Conservation (phyloP, 2,888 invertebrate genomes). For the Axea sp. region DNA sequence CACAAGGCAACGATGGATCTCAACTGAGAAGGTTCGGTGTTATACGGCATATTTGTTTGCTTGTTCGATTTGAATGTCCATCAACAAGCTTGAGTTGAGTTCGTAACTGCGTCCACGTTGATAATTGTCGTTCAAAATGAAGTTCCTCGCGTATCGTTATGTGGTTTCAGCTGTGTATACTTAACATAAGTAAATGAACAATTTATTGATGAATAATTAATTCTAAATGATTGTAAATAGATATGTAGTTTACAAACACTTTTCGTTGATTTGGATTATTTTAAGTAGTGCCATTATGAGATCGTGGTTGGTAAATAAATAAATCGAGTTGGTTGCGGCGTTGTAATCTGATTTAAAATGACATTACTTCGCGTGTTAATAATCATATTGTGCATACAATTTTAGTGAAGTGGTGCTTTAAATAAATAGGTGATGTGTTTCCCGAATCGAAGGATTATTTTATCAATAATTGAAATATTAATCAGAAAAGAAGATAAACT, state of each 20-base stretch:
- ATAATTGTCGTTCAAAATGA: conserved; percentile 8
- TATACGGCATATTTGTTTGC: conserved; percentile 19
- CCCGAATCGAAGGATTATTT: too few relatives aligned
- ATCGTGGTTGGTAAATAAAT: conserved; percentile 20
- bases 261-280: conserved; percentile 14
- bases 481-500: too few relatives aligned
- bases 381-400: background rate
- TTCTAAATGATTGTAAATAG: too few relatives aligned
- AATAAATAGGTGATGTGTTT: too few relatives aligned
- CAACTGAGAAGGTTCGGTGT: conserved; percentile 50
- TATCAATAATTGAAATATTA: too few relatives aligned
- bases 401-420: background rate
- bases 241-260: too few relatives aligned
- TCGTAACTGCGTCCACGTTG: conserved; percentile 25
- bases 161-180: conserved; percentile 17
- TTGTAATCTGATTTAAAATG: conserved; percentile 8
- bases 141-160: conserved; percentile 27
- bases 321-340: conserved; percentile 3
- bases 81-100: conserved; percentile 30
- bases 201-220: conserved; percentile 27
- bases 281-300: conserved; percentile 17
- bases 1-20: conserved; percentile 50
- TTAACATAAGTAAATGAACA: conserved; percentile 30
- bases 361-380: conserved; percentile 6
- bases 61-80: conserved; percentile 54